Evolutionary conservation across 2,797 vertebrate species (phyloP).

Genomic region (Xenentodon cancila): DNA sequence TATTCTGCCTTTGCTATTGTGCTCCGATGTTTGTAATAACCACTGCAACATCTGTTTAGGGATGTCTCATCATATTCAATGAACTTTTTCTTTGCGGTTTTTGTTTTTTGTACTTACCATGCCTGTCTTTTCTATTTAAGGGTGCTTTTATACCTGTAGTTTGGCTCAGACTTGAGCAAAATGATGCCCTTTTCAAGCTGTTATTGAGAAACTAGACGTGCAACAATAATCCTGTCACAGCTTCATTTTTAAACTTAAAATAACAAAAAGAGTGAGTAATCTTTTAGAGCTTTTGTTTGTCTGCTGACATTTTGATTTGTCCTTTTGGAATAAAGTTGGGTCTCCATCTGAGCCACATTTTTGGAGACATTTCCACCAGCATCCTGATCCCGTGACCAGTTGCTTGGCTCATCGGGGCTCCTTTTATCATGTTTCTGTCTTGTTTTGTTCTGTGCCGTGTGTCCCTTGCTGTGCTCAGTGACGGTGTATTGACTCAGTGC

Average conservation of each 20-base stretch:
- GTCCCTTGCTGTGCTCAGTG: conserved; percentile 32
- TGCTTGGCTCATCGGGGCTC: neutral
- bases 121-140: neutral
- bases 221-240: too few species aligned
- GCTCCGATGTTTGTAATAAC: neutral
- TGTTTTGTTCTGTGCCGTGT: conserved; percentile 34
- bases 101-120: neutral
- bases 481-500: conserved; percentile 72
- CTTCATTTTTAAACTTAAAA: too few species aligned
- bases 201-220: too few species aligned
- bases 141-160: neutral
- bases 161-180: neutral
- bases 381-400: neutral
- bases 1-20: neutral
- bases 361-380: neutral
- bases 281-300: conserved; percentile 3
- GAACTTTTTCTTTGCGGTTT: neutral
- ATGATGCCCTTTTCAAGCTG: too few species aligned
- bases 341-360: neutral
- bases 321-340: neutral
- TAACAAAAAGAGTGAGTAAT: too few species aligned
- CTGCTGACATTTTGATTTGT: conserved; percentile 9
- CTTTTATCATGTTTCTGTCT: neutral
- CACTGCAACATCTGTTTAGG: too few species aligned
- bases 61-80: neutral